Base-by-base conservation (phyloP, 2,888 invertebrate genomes). In the Leptinotarsa tumamoca region DNA sequence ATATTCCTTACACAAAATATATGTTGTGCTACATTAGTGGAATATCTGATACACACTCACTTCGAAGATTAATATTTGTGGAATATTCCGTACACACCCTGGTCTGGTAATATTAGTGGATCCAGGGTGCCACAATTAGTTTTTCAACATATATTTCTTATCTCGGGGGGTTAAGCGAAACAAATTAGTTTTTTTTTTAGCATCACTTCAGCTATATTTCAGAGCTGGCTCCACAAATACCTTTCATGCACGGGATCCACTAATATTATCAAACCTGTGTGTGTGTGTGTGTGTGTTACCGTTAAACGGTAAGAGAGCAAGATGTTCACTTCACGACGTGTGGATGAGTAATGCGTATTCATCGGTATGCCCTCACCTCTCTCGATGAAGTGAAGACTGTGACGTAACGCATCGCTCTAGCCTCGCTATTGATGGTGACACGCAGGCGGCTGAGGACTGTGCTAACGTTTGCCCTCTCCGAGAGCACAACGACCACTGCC, bases 161-260 rank as follows among this genome's bases (percentile, higher is more conserved):
- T 54, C 54, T 13, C n/a, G 14, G 3, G 23, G 23, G 23, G 2
- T 23, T 23, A 23, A 23, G 3, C 23, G 3, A 3, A 23, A 23
- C 23, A 23, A 23, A 23, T 23, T 23, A 3, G 23, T 3, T 23
- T 54, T 54, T 54, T 54, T 54, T 54, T n/a, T n/a, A 5, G 54
- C 54, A 54, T 54, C 54, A n/a, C 54, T n/a, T 54, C 17, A 54
- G 54, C 5, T 54, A 15, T n/a, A 54, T 54, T 15, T 54, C 54
- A 54, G 54, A 54, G 54, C 17, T 15, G 54, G 54, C 54, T 54
- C 54, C 54, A 54, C 54, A 54, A 54, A 54, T 54, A 54, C 54
- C 54, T 54, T 54, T n/a, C 54, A 4, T 54, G 54, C 54, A 54
- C 50, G 21, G 21, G 21, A 21, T 21, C 1, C 21, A 21, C 21